Base-by-base conservation (phyloP, 2,113 vertebrate species). In the Theristicus caerulescens region DNA sequence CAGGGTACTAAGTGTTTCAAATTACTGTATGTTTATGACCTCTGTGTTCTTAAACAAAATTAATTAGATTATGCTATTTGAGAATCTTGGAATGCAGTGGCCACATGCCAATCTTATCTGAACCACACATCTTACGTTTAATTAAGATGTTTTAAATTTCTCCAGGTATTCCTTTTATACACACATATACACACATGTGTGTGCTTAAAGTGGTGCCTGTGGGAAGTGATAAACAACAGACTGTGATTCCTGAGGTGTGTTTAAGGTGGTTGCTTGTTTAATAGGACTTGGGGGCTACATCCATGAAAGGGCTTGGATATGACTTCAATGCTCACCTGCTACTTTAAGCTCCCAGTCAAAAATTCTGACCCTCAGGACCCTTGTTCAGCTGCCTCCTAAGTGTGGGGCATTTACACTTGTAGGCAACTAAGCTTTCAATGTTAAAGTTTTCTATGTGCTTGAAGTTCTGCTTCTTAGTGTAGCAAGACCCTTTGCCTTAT, bases 41-140 rank as follows among this genome's bases (percentile, higher is more conserved):
- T 96, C 96, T 95, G 81, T 94, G 96, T 97, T 98, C 97, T 97
- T 96, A 93, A 97, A 98, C 95, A 98, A 97, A 97, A 97, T 97
- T 98, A 98, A 98, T 98, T 98, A 97, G 98, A 98, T 98, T 98
- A 98, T 94, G 97, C 97, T 97, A 98, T 97, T 98, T 81, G 97
- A 98, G 98, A 98, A 97, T 98, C 96, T 95, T 95, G 97, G 97
- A 98, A 98, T 97, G 97, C 79, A 46, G 17, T 96, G 97, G 97
- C 94, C 42, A 51, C 55, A 25, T 59, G 97, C 98, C 98, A 98
- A 32, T 81, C 96, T 97, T 98, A 98, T 98, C 97, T 97, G 94
- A 97, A 95, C 89, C 92, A 91, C 91, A 93, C 96, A 98, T 98
- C 98, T 97, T 90, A 97, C 87, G 95, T 94, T 98, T 98, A 98